Conservation (phyloP, 2,113 vertebrate genomes). For the Rhipidura dahli region DNA sequence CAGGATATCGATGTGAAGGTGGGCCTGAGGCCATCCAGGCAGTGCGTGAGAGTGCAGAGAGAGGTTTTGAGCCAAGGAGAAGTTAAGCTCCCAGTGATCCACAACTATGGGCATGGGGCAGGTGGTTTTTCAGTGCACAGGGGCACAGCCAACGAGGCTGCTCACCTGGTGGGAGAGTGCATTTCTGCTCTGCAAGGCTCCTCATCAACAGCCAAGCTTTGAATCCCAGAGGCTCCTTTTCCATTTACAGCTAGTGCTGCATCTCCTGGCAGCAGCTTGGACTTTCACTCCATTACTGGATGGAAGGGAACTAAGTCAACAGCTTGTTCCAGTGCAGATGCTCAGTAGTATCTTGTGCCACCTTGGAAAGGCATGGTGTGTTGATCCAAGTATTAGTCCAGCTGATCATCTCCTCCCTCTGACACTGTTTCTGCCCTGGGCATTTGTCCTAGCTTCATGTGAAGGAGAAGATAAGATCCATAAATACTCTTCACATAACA, state of each 20-base stretch:
- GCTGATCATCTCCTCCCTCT: neutral
- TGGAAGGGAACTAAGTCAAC: neutral
- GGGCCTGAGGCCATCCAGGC: slow-evolving; percentile 85
- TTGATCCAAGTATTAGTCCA: neutral
- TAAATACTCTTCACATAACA: neutral
- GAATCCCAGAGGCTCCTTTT: neutral
- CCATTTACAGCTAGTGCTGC: neutral
- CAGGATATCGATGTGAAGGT: slow-evolving; percentile 72
- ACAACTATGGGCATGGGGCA: slow-evolving; percentile 90
- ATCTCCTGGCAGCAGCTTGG: neutral
- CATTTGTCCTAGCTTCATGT: neutral
- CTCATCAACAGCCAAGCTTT: slow-evolving; percentile 62
- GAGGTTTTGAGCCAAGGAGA: slow-evolving; percentile 67
- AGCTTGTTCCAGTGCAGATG: neutral
- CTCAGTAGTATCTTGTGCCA: neutral
- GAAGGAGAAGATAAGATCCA: neutral
- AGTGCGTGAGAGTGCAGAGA: slow-evolving; percentile 75
- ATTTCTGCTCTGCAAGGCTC: slow-evolving; percentile 37
- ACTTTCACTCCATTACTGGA: neutral
- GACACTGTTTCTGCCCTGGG: neutral
- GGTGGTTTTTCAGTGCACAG: slow-evolving; percentile 85
- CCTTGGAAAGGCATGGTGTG: neutral
- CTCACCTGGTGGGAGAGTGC: slow-evolving; percentile 76
- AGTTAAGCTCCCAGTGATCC: slow-evolving; percentile 76
- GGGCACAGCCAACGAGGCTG: slow-evolving; percentile 83